These are phyloP conservation scores for Pseudolycoriella hygida DNA, from an alignment of 2,888 invertebrate genomes.

Conservation along the genomic window DNA sequence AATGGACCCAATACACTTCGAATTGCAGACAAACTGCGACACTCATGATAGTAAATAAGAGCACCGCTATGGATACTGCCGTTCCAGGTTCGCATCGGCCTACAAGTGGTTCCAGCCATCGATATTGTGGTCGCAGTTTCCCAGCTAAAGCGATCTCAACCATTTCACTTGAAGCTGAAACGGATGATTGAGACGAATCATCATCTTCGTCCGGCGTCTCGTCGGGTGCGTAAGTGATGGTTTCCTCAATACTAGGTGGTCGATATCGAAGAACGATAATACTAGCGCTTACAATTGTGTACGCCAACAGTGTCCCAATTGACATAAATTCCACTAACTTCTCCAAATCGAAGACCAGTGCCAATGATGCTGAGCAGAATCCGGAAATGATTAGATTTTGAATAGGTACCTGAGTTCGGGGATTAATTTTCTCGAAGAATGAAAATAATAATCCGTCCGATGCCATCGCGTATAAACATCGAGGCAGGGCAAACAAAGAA, in stretches of 20 bases:
- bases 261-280: constrained; percentile 74
- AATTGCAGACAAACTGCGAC: constrained; percentile 52
- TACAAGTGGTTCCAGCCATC: constrained; percentile 53
- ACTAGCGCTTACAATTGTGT: constrained; percentile 80
- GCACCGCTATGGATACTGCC: constrained; percentile 53
- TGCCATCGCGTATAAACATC: constrained; percentile 83
- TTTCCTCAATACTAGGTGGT: constrained; percentile 35
- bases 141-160: constrained; percentile 52
- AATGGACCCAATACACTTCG: constrained; percentile 39
- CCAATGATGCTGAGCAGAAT: constrained; percentile 54
- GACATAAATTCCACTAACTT: constrained; percentile 91
- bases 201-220: constrained; percentile 37
- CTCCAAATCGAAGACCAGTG: constrained; percentile 70
- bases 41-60: constrained; percentile 46
- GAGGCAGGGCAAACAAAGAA: constrained; percentile 67
- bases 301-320: constrained; percentile 73
- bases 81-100: constrained; percentile 61
- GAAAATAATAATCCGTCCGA: constrained; percentile 71
- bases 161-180: constrained; percentile 34
- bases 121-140: constrained; percentile 50
- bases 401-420: constrained; percentile 65
- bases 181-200: constrained; percentile 41
- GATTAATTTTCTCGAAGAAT: constrained; percentile 56
- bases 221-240: constrained; percentile 34
- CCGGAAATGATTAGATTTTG: constrained; percentile 63